Evolutionary conservation across 1,140 invertebrate species (phyloP), one percentile per base, ranked within the genome.

Genomic region (Aricia agestis): DNA sequence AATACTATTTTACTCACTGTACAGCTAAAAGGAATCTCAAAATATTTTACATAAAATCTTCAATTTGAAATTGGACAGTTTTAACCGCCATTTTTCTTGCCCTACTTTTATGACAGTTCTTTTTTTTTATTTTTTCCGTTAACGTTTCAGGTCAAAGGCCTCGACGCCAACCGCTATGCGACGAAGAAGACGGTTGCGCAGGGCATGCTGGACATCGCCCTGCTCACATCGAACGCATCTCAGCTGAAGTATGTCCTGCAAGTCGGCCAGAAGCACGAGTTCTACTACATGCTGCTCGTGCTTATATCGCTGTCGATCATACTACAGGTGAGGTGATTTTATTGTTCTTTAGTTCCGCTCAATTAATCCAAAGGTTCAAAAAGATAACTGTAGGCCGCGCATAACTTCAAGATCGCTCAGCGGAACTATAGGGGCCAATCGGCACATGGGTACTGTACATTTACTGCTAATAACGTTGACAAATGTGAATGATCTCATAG

Each of bases 131-230:
- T 69, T 61, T 61, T 25, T 19, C n/a, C 32, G 32, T 63, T 69
- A 25, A 45, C 58, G 68, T 92, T 92, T 36, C 84, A 94, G 93
- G 85, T 93, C 84, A 95, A 95, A 84, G 92, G 93, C 1, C 88
- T 97, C 78, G 96, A 97, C 76, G 94, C 95, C 0, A 97, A 97
- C 85, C 93, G 94, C 72, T 97, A 97, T 93, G 96, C 96, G 0
- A 97, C 96, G 1, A 97, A 97, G 85, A 97, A 97, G 88, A 97
- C 96, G 0, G 96, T 97, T 58, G 96, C 96, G 0, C 96, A 97
- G 86, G 95, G 96, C 13, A 95, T 96, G 93, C 91, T 96, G 75
- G 95, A 96, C 80, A 96, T 97, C 70, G 96, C 96, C 0, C 85
- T 97, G 59, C 91, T 97, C 41, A 96, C 96, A 0, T 95, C 95